phyloP scores from a whole-genome alignment of 2,888 invertebrate species.

The Eilema griseolum region DNA sequence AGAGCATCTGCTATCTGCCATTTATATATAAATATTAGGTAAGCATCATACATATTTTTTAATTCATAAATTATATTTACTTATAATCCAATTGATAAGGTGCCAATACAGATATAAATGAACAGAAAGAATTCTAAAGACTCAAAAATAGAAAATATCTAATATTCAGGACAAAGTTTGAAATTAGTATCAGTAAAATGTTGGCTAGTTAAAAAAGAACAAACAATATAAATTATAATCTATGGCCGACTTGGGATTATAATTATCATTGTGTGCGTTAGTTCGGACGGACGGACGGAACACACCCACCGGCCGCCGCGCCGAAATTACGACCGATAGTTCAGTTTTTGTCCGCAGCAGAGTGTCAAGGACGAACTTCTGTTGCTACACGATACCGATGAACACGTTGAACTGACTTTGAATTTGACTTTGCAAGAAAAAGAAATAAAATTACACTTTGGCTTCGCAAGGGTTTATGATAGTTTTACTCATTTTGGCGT shows the following conservation, averaged over 20 bases:
- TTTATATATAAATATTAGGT: no score
- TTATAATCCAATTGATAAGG: background rate
- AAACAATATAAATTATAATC: conserved; percentile 55
- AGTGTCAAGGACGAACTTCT: conserved; percentile 84
- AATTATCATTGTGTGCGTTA: conserved; percentile 59
- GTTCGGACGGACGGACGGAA: conserved; percentile 58
- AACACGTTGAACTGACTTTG: conserved; percentile 46
- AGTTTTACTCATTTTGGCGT: conserved; percentile 14
- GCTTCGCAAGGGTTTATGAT: conserved; percentile 38
- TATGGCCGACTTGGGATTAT: conserved; percentile 60
- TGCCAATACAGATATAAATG: background rate
- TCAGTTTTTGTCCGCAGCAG: conserved; percentile 81
- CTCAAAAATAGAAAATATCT: background rate
- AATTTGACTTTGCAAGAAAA: conserved; percentile 51
- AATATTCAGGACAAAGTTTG: background rate
- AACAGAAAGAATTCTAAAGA: no score
- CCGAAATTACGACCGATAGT: conserved; percentile 80
- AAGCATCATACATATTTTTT: no score
- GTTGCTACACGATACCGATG: conserved; percentile 65
- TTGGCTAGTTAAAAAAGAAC: conserved; percentile 12
- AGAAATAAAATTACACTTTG: conserved; percentile 48
- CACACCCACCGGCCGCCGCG: conserved; percentile 79
- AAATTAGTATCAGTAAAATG: background rate
- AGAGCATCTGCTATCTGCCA: no score
- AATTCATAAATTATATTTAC: no score